Conservation (phyloP, 2,113 vertebrate species). For the Rhipidura dahli region DNA sequence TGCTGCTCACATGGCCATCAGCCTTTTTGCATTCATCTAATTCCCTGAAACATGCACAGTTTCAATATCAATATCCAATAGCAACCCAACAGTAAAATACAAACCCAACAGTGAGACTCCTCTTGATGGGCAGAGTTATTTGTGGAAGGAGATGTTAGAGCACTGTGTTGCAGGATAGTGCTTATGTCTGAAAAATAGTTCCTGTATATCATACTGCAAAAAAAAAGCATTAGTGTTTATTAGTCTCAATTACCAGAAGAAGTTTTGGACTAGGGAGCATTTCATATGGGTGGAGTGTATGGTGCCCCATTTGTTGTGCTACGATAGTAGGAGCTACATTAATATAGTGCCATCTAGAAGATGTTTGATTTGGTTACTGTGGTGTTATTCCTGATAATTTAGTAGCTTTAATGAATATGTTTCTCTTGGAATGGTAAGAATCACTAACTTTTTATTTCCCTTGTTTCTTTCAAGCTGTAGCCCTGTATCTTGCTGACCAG, state of each 20-base stretch:
- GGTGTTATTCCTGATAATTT: not conserved
- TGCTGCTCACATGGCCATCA: not conserved
- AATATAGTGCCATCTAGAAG: not conserved
- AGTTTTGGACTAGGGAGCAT: not conserved
- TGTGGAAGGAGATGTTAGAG: not conserved
- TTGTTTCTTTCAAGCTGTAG: slow-evolving; percentile 75
- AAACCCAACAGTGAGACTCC: not conserved
- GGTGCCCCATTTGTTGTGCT: not conserved
- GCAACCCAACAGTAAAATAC: not conserved
- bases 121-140: not conserved
- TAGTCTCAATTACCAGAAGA: not conserved
- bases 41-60: not conserved
- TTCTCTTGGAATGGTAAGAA: not conserved
- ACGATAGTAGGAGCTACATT: not conserved
- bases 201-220: not conserved
- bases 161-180: not conserved
- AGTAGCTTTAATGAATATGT: not conserved
- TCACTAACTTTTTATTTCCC: slow-evolving; percentile 12
- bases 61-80: not conserved
- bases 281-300: not conserved
- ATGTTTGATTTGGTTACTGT: not conserved
- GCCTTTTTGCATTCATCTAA: not conserved
- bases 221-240: not conserved
- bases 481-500: slow-evolving; percentile 81
- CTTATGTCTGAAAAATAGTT: not conserved